These are phyloP conservation scores for Odontomachus brunneus DNA, from an alignment of 1,140 invertebrate genomes.

Conservation along the genomic window DNA sequence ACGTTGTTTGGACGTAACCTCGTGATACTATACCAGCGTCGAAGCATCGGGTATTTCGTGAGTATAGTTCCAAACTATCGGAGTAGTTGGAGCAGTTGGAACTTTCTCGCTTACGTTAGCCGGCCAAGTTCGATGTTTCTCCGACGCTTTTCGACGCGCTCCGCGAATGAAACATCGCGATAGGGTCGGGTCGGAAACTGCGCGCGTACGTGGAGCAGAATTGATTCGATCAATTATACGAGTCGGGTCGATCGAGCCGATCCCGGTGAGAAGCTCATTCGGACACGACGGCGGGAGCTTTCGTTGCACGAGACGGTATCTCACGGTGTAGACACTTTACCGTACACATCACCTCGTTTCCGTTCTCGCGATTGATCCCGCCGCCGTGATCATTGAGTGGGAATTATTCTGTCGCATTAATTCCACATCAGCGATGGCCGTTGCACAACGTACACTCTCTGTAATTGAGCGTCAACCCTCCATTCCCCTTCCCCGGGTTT, in stretches of 20 bases:
- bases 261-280: not conserved
- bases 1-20: conserved; percentile 50
- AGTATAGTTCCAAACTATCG: conserved; percentile 53
- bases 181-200: not conserved
- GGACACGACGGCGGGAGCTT: not conserved
- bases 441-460: not conserved
- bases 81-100: conserved; percentile 49
- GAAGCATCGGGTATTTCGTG: conserved; percentile 17
- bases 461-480: not conserved
- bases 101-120: conserved; percentile 33
- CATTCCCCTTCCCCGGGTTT: not conserved
- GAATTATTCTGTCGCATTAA: not conserved
- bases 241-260: not conserved
- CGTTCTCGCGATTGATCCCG: not conserved
- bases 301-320: not conserved
- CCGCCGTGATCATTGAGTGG: not conserved
- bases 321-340: not conserved
- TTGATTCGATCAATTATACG: not conserved
- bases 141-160: conserved; percentile 36
- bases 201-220: conserved; percentile 10
- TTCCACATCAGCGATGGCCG: not conserved
- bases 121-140: conserved; percentile 45
- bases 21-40: conserved; percentile 8
- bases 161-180: conserved; percentile 33
- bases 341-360: not conserved